Conservation (phyloP, 2,797 vertebrate species). For the Neosilurus mollespiculum region DNA sequence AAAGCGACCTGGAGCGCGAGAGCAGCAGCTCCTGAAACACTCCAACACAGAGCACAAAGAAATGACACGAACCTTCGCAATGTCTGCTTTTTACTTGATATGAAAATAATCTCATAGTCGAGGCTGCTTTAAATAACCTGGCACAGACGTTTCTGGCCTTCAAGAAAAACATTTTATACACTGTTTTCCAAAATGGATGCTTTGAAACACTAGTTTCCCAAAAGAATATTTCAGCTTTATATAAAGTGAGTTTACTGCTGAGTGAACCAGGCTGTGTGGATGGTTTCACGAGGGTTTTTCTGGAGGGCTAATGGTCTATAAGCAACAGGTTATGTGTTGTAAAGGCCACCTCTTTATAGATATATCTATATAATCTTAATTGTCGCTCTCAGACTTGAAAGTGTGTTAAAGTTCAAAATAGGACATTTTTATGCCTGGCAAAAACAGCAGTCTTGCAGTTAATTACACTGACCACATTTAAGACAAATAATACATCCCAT, state of each 20-base stretch:
- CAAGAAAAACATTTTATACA: not conserved
- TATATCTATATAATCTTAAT: slow-evolving; percentile 3
- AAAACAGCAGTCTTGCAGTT: slow-evolving; percentile 12
- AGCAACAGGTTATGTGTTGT: not conserved
- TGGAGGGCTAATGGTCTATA: not conserved
- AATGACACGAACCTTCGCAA: not conserved
- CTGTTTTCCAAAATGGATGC: not conserved
- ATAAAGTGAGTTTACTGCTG: not conserved
- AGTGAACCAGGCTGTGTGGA: not conserved
- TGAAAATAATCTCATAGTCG: not conserved
- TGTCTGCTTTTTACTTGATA: not conserved
- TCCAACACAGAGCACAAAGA: not conserved
- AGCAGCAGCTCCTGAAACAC: not conserved
- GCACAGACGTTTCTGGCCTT: not conserved
- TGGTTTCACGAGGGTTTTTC: not conserved
- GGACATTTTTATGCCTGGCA: slow-evolving; percentile 15
- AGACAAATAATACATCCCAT: slow-evolving; percentile 84
- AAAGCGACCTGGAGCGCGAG: not conserved
- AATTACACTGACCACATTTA: slow-evolving; percentile 61
- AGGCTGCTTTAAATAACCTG: not conserved
- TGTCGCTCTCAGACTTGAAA: not conserved
- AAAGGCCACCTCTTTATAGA: not conserved
- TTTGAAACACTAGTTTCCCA: not conserved
- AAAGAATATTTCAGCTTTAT: not conserved
- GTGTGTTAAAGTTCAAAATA: slow-evolving; percentile 4